Evolutionary conservation across 2,888 invertebrate genomes (phyloP), one percentile per base, ranked within the genome.

Genomic region (Ditylenchus weischeri): DNA sequence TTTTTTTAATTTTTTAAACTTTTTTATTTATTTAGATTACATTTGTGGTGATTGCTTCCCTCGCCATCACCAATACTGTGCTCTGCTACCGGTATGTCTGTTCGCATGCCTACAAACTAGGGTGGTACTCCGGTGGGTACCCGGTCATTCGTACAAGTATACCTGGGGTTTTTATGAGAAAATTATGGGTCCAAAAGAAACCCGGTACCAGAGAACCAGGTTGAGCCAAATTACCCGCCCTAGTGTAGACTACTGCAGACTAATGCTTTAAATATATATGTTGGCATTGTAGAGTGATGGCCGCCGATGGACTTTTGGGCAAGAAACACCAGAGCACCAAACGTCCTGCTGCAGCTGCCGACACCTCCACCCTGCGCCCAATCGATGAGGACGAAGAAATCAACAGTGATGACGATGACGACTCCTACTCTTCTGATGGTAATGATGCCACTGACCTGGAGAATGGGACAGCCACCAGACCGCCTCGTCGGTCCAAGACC

Each of bases 281-380:
- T 29, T 29, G 29, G 29, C 5, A 29, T 29, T 29, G 29, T 29
- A 43, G 43, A 29, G 73, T 82, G 18, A 67, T 82, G 69, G 76
- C 80, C 0, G 82, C 82, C 35, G 82, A 82, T 68, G 82, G 81
- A 23, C 69, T 80, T 10, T 68, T 65, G 29, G 64, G 57, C 47
- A 48, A 35, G 47, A 35, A 66, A 8, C 61, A 38, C 21, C 29
- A 21, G 5, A 13, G 50, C 18, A 29, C 29, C 5, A 50, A 63
- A 15, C n/a, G 36, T 15, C 29, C 48, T 11, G 50, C 35, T 11
- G 50, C 62, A 38, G 19, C 59, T 13, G 36, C 50, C 29, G 50
- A 51, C 50, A 23, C 63, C 0, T 23, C 51, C 23, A 43, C 43
- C 15, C 15, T 43, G 43, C 23, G n/a, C 23, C 49, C n/a, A 11